These are phyloP conservation scores for Pheosia gnoma DNA, from an alignment of 2,888 invertebrate genomes.

Conservation along the genomic window DNA sequence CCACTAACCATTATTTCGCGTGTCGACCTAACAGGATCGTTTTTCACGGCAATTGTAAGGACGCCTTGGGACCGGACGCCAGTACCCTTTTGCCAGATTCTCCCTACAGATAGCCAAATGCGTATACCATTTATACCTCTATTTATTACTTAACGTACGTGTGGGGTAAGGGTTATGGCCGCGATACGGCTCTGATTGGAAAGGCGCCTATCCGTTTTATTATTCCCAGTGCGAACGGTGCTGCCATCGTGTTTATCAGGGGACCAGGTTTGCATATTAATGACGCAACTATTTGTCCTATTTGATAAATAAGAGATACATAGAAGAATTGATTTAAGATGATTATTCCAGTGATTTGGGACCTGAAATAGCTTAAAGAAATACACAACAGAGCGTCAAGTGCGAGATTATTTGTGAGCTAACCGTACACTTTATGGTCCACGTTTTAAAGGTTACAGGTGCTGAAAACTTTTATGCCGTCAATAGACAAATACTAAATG, in stretches of 20 bases:
- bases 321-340: neutral
- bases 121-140: conserved; percentile 33
- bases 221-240: conserved; percentile 14
- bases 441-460: neutral
- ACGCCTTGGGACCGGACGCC: conserved; percentile 28
- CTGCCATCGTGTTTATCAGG: neutral
- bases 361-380: neutral
- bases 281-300: neutral
- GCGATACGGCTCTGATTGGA: conserved; percentile 18
- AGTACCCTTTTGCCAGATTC: conserved; percentile 44
- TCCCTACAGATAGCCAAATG: conserved; percentile 45
- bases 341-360: neutral
- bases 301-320: neutral
- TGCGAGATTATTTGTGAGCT: too few relatives aligned
- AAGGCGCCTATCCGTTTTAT: conserved; percentile 17
- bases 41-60: conserved; percentile 41
- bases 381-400: neutral
- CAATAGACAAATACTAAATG: neutral
- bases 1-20: conserved; percentile 34
- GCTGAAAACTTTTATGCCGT: conserved; percentile 4
- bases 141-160: conserved; percentile 42
- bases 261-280: conserved; percentile 3
- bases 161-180: conserved; percentile 26
- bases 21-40: conserved; percentile 35
- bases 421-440: too few relatives aligned